Evolutionary conservation across 2,113 vertebrate genomes (phyloP).

Genomic region (Stomatorhinus ivindoensis): DNA sequence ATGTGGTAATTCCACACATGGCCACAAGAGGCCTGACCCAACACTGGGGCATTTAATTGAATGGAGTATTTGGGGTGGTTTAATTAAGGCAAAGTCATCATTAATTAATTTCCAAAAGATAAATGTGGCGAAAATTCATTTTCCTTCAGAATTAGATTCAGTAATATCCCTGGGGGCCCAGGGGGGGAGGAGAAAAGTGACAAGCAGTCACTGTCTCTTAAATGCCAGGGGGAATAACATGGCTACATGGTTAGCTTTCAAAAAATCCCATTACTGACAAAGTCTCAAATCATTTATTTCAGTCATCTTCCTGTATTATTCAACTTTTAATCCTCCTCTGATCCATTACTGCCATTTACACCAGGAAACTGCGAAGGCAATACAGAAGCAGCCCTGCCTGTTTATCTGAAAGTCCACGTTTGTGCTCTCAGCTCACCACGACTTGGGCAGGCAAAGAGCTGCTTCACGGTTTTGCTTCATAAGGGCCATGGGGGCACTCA

Average conservation of each 20-base stretch:
- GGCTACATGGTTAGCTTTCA: conserved; percentile 5
- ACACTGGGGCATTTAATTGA: background rate
- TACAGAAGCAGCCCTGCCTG: background rate
- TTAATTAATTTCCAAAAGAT: conserved; percentile 20
- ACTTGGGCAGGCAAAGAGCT: background rate
- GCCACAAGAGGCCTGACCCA: background rate
- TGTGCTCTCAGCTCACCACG: background rate
- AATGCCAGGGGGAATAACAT: conserved; percentile 9
- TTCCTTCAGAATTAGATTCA: conserved; percentile 11
- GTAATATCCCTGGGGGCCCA: background rate
- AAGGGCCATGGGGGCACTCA: background rate
- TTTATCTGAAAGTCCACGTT: background rate
- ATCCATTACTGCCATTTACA: conserved; percentile 9
- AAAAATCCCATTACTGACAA: conserved; percentile 20
- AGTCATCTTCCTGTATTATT: background rate
- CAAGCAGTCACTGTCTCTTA: background rate
- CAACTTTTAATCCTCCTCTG: conserved; percentile 2
- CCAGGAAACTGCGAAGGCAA: background rate
- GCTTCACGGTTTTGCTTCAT: background rate
- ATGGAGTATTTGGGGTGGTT: conserved; percentile 7
- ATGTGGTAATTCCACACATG: background rate
- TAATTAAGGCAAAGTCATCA: conserved; percentile 20
- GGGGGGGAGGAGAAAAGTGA: background rate
- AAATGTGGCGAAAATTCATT: conserved; percentile 11
- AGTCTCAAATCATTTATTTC: conserved; percentile 16